Percentiles rank a stretch among this genome's conserved stretches.
These are phyloP conservation scores for Phainopepla nitens DNA, from an alignment of 2,113 vertebrate genomes.

Conservation along the genomic window DNA sequence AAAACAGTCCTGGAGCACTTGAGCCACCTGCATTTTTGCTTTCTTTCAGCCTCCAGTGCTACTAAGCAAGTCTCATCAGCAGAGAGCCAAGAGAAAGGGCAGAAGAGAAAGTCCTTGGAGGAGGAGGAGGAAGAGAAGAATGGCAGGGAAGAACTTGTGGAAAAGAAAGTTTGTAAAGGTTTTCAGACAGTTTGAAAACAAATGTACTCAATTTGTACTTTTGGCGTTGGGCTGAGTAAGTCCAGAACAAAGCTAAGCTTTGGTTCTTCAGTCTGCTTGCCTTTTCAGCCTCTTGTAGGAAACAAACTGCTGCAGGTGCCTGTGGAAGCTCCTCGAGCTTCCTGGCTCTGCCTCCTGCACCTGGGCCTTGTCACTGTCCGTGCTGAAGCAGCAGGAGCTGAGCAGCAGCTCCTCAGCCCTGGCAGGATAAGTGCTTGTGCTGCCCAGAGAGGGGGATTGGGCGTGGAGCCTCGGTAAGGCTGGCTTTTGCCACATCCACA, in stretches of 20 bases:
- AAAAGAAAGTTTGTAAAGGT: slow-evolving; percentile 99
- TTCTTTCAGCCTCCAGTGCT: slow-evolving; percentile 59
- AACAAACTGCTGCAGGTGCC: not conserved
- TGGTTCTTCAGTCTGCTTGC: not conserved
- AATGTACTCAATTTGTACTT: slow-evolving; percentile 65
- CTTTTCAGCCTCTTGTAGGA: not conserved
- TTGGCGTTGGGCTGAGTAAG: slow-evolving; percentile 35
- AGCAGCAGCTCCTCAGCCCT: not conserved
- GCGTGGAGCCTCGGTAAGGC: not conserved
- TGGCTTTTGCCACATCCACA: not conserved
- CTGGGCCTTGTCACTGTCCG: not conserved
- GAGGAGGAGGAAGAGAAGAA: slow-evolving; percentile 66
- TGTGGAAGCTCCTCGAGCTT: not conserved
- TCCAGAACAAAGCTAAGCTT: slow-evolving; percentile 36
- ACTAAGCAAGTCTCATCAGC: slow-evolving; percentile 40
- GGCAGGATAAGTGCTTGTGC: not conserved
- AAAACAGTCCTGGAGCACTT: not conserved
- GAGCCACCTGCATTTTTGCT: not conserved
- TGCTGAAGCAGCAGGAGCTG: not conserved
- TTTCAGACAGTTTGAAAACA: slow-evolving; percentile 88
- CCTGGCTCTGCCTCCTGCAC: not conserved
- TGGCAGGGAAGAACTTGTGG: slow-evolving; percentile 78
- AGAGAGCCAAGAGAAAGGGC: slow-evolving; percentile 59
- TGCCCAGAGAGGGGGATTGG: not conserved
- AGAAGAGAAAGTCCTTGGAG: slow-evolving; percentile 78